Conservation (phyloP, 1,140 invertebrate species). For the Chionoecetes opilio region DNA sequence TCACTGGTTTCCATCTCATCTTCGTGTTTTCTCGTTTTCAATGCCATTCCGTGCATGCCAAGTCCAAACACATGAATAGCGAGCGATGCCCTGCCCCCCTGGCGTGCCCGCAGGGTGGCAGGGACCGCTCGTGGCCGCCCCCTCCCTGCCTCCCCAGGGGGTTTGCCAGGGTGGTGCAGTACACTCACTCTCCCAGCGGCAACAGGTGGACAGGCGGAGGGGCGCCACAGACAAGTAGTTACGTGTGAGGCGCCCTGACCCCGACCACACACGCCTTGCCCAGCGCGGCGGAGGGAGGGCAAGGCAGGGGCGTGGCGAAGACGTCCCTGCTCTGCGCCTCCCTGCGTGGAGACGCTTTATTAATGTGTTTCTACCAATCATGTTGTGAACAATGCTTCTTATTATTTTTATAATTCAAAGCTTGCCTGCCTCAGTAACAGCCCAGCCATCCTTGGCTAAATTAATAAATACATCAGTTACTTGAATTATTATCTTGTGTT, state of each 20-base stretch:
- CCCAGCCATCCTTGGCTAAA: not conserved
- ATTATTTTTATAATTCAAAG: not conserved
- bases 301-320: not conserved
- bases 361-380: not conserved
- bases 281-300: not conserved
- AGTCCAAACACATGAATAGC: not conserved
- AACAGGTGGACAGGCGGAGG: not conserved
- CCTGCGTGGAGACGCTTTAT: not conserved
- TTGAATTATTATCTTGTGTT: not conserved
- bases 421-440: not conserved
- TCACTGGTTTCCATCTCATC: not conserved
- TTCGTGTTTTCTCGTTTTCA: not conserved
- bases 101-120: not conserved
- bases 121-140: not conserved
- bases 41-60: not conserved
- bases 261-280: not conserved
- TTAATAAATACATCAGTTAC: not conserved
- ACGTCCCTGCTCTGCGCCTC: not conserved
- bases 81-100: not conserved
- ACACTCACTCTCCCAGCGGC: not conserved
- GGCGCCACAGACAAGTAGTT: not conserved
- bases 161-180: not conserved
- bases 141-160: not conserved
- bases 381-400: not conserved
- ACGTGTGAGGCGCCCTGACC: not conserved